Evolutionary conservation across 2,888 invertebrate genomes (phyloP).

Genomic region (Synergus gifuensis): DNA sequence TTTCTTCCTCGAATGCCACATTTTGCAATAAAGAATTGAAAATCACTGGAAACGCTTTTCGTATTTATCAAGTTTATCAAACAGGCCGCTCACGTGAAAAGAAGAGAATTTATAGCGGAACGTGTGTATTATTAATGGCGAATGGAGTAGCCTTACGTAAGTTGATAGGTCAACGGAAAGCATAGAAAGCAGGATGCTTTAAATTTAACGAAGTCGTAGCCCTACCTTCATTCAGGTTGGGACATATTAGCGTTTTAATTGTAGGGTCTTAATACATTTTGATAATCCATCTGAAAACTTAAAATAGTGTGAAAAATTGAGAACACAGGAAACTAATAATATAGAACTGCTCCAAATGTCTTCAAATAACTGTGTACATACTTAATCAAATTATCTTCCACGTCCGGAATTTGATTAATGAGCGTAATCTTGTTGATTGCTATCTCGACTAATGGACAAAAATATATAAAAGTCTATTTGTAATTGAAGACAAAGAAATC

Average conservation of each 20-base stretch:
- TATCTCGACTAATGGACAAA: background rate
- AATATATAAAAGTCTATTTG: background rate
- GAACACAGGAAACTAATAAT: background rate
- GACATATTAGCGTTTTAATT: background rate
- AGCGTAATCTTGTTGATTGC: background rate
- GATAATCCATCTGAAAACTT: background rate
- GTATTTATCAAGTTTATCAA: constrained; percentile 29
- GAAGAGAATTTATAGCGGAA: constrained; percentile 22
- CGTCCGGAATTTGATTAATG: background rate
- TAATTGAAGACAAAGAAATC: background rate
- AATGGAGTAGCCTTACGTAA: constrained; percentile 27
- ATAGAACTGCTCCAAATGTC: background rate
- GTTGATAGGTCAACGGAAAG: constrained; percentile 39
- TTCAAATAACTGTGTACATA: background rate
- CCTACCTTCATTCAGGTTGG: background rate
- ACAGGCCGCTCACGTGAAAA: constrained; percentile 11
- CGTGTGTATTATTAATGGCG: constrained; percentile 22
- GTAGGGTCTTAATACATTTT: too few relatives aligned
- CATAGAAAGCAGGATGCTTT: constrained; percentile 45
- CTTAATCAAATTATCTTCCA: background rate
- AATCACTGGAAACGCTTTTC: constrained; percentile 7
- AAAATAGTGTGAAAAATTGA: background rate
- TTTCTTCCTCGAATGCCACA: background rate
- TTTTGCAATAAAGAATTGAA: constrained; percentile 10
- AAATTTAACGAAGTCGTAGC: constrained; percentile 31